Evolutionary conservation across 2,113 vertebrate genomes (phyloP).

Genomic region (Tringa solitaria): DNA sequence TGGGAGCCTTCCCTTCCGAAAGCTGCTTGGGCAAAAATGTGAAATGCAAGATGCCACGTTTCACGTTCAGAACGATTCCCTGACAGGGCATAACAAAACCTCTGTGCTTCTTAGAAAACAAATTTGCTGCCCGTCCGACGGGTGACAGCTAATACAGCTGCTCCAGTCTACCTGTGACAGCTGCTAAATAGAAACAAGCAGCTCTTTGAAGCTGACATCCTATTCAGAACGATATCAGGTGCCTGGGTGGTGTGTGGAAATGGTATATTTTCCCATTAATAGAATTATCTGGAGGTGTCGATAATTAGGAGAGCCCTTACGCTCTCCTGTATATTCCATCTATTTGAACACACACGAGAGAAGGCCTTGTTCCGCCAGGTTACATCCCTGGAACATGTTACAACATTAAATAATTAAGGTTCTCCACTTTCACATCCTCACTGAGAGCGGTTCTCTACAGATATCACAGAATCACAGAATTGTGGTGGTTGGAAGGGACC

Average conservation of each 20-base stretch:
- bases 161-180: neutral
- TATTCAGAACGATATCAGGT: accelerated
- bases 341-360: neutral
- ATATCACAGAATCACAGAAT: too few relatives aligned
- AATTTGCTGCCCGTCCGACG: neutral
- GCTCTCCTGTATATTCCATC: neutral
- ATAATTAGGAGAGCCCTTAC: neutral
- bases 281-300: neutral
- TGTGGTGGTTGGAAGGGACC: too few relatives aligned
- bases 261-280: neutral
- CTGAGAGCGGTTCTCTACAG: accelerated
- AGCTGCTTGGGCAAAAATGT: neutral
- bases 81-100: neutral
- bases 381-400: neutral
- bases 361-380: neutral
- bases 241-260: neutral
- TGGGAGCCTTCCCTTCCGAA: neutral
- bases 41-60: neutral
- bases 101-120: neutral
- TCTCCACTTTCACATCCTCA: neutral
- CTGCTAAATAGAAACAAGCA: neutral
- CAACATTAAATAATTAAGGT: neutral
- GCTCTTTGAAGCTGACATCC: neutral
- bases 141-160: neutral
- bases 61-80: neutral